Conservation (phyloP, 1,140 invertebrate species). For the honey bee (Apis mellifera) region Amel_HAv3.1 CM009931.2:19171501-19172000, state of each 20-base stretch:
- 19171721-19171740: neutral
- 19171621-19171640: neutral
- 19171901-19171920: constrained; percentile 62
- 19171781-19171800: neutral
- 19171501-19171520: constrained; percentile 1
- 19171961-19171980: constrained; percentile 36
- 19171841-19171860: constrained; percentile 67
- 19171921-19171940: constrained; percentile 71
- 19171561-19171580: neutral
- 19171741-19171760: no score
- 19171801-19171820: constrained; percentile 3
- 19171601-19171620: constrained; percentile 24
- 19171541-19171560: neutral
- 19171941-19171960: constrained; percentile 60
- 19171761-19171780: neutral
- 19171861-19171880: constrained; percentile 74
- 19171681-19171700: neutral
- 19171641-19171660: constrained; percentile 11
- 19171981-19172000: constrained; percentile 46
- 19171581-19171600: constrained; percentile 21
- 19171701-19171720: neutral
- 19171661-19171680: constrained; percentile 1
- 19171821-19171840: neutral
- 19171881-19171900: constrained; percentile 68
- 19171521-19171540: neutral